phyloP scores from a whole-genome alignment of 1,140 invertebrate genomes.

The Physella acuta region DNA sequence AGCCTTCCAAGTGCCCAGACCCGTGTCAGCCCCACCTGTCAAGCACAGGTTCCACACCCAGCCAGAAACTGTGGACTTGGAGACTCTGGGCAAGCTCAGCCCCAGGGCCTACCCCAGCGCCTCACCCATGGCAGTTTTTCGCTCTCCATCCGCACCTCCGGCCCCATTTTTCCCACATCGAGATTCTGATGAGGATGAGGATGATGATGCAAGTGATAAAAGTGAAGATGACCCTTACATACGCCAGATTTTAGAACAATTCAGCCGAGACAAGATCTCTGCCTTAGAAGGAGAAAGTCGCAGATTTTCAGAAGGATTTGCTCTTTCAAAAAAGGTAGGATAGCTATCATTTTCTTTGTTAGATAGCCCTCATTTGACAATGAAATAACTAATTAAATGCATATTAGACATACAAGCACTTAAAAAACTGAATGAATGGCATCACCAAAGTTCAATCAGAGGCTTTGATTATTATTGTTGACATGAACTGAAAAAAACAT shows the following conservation, averaged over 20 bases:
- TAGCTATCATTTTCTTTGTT: no score
- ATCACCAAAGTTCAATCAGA: no score
- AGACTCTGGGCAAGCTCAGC: conserved; percentile 40
- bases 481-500: no score
- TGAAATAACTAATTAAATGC: no score
- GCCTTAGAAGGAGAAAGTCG: conserved; percentile 30
- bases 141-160: conserved; percentile 53
- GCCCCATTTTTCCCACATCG: conserved; percentile 37
- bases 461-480: no score
- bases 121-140: conserved; percentile 19
- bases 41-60: conserved; percentile 14
- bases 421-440: no score
- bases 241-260: conserved; percentile 29
- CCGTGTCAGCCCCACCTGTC: conserved; percentile 39
- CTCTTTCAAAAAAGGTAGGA: conserved; percentile 32
- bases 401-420: no score
- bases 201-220: conserved; percentile 32
- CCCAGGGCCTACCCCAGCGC: conserved; percentile 43
- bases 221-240: conserved; percentile 39
- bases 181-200: conserved; percentile 36
- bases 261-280: conserved; percentile 32
- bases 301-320: conserved; percentile 35
- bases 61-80: conserved; percentile 36
- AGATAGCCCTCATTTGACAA: no score
- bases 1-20: conserved; percentile 34